Evolutionary conservation across 1,140 invertebrate genomes (phyloP).

Genomic region (Drosophila carrolli): DNA sequence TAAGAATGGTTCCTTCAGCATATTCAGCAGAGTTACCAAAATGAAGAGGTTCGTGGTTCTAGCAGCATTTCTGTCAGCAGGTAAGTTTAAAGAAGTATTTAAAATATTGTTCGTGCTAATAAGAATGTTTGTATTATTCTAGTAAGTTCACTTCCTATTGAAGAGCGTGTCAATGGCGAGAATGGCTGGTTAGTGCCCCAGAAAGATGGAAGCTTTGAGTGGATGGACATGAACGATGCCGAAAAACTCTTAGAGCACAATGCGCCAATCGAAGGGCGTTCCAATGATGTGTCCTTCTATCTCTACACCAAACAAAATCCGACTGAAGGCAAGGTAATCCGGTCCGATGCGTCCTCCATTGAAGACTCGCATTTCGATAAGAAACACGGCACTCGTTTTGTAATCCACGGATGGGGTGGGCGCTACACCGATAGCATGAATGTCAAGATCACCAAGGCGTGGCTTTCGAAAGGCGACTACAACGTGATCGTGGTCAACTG

Average conservation of each 20-base stretch:
- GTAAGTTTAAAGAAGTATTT: conserved; percentile 4
- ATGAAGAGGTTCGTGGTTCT: conserved; percentile 36
- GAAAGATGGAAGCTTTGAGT: conserved; percentile 31
- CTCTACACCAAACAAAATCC: conserved; percentile 62
- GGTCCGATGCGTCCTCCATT: conserved; percentile 30
- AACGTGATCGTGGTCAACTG: conserved; percentile 87
- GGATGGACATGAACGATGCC: conserved; percentile 42
- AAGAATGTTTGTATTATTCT: neutral
- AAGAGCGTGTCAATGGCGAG: conserved; percentile 43
- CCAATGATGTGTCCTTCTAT: conserved; percentile 61
- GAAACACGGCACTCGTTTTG: conserved; percentile 61
- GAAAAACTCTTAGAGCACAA: conserved; percentile 24
- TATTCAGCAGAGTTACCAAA: neutral
- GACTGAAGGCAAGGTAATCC: conserved; percentile 36
- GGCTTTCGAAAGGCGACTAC: conserved; percentile 83
- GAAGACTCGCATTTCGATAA: conserved; percentile 55
- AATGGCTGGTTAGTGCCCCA: conserved; percentile 58
- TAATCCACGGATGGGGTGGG: conserved; percentile 72
- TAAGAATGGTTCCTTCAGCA: neutral
- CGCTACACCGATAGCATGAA: conserved; percentile 41
- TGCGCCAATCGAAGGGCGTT: conserved; percentile 13
- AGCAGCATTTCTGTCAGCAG: conserved; percentile 17
- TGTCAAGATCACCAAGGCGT: conserved; percentile 76
- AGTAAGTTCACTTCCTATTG: conserved; percentile 53
- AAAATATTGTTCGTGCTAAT: too few species aligned